A percentile compares a stretch with the other conserved stretches of the same genome.
These are phyloP conservation scores for Dipodomys stephensi DNA, from an alignment of 2,113 vertebrate species.

Conservation along the genomic window DNA sequence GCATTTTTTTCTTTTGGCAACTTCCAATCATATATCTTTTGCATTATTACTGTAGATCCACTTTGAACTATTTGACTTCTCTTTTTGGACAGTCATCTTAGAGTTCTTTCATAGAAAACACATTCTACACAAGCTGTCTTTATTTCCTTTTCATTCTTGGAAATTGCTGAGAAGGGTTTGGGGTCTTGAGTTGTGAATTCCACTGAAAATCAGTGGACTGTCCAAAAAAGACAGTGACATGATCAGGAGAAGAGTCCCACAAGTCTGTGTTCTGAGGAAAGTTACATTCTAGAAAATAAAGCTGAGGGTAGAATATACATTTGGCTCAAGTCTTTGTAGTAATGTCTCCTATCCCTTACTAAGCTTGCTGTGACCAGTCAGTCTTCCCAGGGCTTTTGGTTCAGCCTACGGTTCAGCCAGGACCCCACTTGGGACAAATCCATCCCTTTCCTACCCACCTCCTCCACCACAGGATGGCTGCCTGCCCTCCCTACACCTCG, in stretches of 20 bases:
- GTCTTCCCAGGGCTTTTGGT: not conserved
- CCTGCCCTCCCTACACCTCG: not conserved
- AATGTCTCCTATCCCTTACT: not conserved
- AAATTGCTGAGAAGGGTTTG: conserved; percentile 1
- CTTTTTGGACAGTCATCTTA: not conserved
- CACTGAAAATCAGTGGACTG: conserved; percentile 8
- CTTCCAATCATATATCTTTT: not conserved
- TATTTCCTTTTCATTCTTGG: not conserved
- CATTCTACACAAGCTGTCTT: not conserved
- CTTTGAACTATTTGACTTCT: not conserved
- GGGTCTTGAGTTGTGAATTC: not conserved
- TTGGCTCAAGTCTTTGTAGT: not conserved
- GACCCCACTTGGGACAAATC: not conserved
- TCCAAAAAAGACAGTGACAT: not conserved
- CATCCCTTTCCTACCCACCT: not conserved
- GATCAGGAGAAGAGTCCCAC: not conserved
- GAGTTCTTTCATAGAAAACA: not conserved
- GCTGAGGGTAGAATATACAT: not conserved
- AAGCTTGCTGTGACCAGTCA: not conserved
- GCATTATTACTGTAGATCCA: not conserved
- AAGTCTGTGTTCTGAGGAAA: not conserved
- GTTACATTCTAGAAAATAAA: not conserved
- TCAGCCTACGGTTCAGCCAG: not conserved
- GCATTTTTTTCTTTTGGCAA: not conserved
- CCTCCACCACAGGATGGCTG: not conserved